These are phyloP conservation scores for Rotaria macrura DNA, from an alignment of 2,888 invertebrate species.

Conservation along the genomic window DNA sequence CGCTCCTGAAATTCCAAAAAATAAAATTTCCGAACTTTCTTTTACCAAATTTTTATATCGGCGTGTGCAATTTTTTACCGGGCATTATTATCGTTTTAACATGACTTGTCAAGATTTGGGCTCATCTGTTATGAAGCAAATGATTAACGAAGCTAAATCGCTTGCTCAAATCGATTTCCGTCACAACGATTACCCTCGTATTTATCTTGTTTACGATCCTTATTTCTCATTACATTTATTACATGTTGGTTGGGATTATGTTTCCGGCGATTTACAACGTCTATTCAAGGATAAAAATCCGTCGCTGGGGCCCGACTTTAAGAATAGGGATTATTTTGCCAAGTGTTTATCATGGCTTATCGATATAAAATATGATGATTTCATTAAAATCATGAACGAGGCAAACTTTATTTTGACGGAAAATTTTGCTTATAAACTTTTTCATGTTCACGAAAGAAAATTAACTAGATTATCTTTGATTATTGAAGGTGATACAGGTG, in stretches of 20 bases:
- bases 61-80: background rate
- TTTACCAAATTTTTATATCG: conserved; percentile 18
- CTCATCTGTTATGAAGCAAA: background rate
- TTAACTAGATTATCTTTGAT: background rate
- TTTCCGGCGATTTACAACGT: background rate
- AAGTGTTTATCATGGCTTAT: conserved; percentile 5
- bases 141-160: background rate
- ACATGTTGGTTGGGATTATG: background rate
- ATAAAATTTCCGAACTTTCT: background rate
- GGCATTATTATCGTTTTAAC: background rate
- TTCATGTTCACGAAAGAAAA: conserved; percentile 12
- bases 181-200: background rate
- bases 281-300: background rate
- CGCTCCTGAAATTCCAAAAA: background rate
- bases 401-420: conserved; percentile 2
- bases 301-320: background rate
- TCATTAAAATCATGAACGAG: background rate
- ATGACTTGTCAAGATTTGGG: background rate
- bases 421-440: conserved; percentile 11
- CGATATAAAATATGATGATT: conserved; percentile 13
- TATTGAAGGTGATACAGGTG: conserved; percentile 14
- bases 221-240: background rate
- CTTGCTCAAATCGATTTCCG: background rate
- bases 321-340: background rate
- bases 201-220: conserved; percentile 1